Evolutionary conservation across 1,140 invertebrate genomes (phyloP).

Genomic region (Stegodyphus mimosarum): DNA sequence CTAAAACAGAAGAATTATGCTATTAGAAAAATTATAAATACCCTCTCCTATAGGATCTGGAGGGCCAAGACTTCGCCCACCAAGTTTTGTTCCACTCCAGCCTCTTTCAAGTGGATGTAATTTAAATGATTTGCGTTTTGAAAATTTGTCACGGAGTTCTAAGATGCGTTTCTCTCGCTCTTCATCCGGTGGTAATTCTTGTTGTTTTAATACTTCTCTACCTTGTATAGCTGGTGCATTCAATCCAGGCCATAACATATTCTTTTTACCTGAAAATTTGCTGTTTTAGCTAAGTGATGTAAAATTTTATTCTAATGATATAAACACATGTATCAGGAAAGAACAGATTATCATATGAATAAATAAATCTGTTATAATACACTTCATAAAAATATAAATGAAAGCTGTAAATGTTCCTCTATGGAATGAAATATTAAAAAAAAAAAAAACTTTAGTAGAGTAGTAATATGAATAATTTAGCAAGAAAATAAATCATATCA

Average conservation of each 20-base stretch:
- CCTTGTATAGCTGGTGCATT: constrained; percentile 84
- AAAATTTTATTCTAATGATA: neutral
- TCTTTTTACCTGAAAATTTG: constrained; percentile 73
- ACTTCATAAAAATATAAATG: no score
- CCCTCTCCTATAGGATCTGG: constrained; percentile 85
- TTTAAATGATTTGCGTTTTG: constrained; percentile 73
- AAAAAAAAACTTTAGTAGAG: no score
- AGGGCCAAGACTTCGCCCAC: constrained; percentile 85
- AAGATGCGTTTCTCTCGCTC: constrained; percentile 78
- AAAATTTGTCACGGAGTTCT: constrained; percentile 79
- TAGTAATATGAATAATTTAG: no score
- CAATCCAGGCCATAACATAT: constrained; percentile 92
- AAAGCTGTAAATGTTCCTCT: no score
- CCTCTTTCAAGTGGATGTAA: constrained; percentile 86
- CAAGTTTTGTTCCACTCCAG: constrained; percentile 84
- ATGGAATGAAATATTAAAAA: no score
- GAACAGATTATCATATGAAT: no score
- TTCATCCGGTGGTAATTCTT: constrained; percentile 78
- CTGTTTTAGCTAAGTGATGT: no score
- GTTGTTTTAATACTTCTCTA: constrained; percentile 78
- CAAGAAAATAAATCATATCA: no score
- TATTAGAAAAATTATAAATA: neutral
- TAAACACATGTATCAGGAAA: no score
- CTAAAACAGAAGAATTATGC: no score
- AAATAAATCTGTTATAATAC: no score